Conservation (phyloP, 2,888 invertebrate genomes). For the Sesia apiformis region DNA sequence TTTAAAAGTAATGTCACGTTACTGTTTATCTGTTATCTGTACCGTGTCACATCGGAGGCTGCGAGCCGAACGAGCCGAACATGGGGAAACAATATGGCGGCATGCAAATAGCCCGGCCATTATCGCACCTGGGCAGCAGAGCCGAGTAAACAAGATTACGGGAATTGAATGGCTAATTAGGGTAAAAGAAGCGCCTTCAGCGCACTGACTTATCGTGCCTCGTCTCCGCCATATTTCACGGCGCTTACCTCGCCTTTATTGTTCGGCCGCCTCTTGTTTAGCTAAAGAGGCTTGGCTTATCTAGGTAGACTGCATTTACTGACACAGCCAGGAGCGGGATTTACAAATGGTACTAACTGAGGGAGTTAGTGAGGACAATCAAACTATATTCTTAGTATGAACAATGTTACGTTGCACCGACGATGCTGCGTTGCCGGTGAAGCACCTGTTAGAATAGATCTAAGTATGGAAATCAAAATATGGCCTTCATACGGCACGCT, state of each 20-base stretch:
- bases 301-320: constrained; percentile 65
- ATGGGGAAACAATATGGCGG: constrained; percentile 72
- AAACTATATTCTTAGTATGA: too few species aligned
- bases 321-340: constrained; percentile 30
- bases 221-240: constrained; percentile 68
- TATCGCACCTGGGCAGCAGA: constrained; percentile 70
- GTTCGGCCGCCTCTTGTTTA: constrained; percentile 64
- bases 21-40: too few species aligned
- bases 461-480: too few species aligned
- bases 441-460: too few species aligned
- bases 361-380: too few species aligned
- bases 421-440: too few species aligned
- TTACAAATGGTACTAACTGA: neutral
- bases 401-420: too few species aligned
- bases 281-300: constrained; percentile 64
- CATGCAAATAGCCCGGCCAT: constrained; percentile 74
- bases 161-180: constrained; percentile 74
- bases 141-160: constrained; percentile 73
- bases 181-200: constrained; percentile 64
- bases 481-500: too few species aligned
- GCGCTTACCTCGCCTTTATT: constrained; percentile 66
- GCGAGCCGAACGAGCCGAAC: constrained; percentile 51
- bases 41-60: constrained; percentile 15
- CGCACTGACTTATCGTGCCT: constrained; percentile 61
- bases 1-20: too few species aligned